phyloP scores from a whole-genome alignment of 2,888 invertebrate genomes.

The Tiliacea citrago region DNA sequence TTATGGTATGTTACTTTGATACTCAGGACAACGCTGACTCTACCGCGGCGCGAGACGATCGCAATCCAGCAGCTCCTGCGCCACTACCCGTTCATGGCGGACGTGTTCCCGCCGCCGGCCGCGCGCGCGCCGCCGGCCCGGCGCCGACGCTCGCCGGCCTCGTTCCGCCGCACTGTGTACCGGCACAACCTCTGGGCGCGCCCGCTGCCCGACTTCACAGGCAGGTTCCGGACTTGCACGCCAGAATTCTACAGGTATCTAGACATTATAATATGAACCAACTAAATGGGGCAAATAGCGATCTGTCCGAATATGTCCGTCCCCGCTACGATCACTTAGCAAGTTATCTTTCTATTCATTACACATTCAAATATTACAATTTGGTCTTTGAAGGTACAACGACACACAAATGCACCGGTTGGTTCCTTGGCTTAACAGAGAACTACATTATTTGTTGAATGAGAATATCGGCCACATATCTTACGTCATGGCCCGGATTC shows the following conservation, averaged over 20 bases:
- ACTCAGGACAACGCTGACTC: conserved; percentile 92
- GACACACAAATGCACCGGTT: conserved; percentile 95
- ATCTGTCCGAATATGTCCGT: background rate
- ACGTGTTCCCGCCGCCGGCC: conserved; percentile 69
- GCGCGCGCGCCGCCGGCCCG: conserved; percentile 67
- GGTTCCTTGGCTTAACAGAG: conserved; percentile 97
- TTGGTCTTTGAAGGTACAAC: conserved; percentile 91
- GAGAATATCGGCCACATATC: conserved; percentile 92
- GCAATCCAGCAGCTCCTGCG: conserved; percentile 91
- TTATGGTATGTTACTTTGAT: conserved; percentile 1
- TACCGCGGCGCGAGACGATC: conserved; percentile 91
- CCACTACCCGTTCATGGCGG: conserved; percentile 83
- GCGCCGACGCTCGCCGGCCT: conserved; percentile 82
- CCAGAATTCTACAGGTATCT: conserved; percentile 94
- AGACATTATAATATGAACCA: background rate
- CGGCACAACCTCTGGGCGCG: conserved; percentile 94
- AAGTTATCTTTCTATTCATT: background rate
- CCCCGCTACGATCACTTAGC: background rate
- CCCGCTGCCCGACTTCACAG: conserved; percentile 93
- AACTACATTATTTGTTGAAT: conserved; percentile 94
- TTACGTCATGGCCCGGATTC: conserved; percentile 93
- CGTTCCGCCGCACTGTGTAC: conserved; percentile 94
- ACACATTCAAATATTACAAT: conserved; percentile 24
- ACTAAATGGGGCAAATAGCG: background rate
- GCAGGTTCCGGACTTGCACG: conserved; percentile 93